These are phyloP conservation scores for Ginglymostoma cirratum DNA, from an alignment of 2,113 vertebrate genomes.

Conservation along the genomic window DNA sequence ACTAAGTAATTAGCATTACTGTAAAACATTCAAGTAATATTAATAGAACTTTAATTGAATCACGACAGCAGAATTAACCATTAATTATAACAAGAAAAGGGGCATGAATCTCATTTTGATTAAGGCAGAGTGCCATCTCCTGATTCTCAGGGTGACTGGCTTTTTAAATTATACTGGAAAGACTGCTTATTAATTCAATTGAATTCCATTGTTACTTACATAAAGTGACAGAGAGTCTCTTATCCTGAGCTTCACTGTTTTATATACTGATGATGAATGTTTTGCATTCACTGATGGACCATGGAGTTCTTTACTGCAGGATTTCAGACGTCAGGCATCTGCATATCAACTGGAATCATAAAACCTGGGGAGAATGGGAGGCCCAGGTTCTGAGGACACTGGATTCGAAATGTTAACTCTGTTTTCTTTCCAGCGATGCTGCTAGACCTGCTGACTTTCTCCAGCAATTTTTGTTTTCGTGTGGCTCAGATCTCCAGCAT, in stretches of 20 bases:
- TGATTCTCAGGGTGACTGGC: not conserved
- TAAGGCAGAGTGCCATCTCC: not conserved
- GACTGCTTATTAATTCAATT: not conserved
- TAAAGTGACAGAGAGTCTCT: not conserved
- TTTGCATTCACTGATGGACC: not conserved
- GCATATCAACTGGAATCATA: not conserved
- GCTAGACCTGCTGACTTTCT: too few species aligned
- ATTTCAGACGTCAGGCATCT: not conserved
- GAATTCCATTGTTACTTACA: not conserved
- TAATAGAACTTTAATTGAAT: constrained; percentile 20
- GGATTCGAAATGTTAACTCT: too few species aligned
- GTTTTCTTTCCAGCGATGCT: too few species aligned
- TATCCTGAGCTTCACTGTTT: not conserved
- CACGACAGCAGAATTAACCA: not conserved
- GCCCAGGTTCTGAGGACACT: too few species aligned
- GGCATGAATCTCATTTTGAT: not conserved
- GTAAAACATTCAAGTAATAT: not conserved
- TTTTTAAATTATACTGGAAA: constrained; percentile 1
- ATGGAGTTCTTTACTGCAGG: not conserved
- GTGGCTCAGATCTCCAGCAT: too few species aligned
- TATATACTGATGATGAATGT: not conserved
- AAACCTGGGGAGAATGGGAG: not conserved
- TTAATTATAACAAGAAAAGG: not conserved
- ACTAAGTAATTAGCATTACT: not conserved
- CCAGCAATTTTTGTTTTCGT: too few species aligned